Evolutionary conservation across 2,888 invertebrate genomes (phyloP), one percentile per base, ranked within the genome.

Genomic region (Rutpela maculata): DNA sequence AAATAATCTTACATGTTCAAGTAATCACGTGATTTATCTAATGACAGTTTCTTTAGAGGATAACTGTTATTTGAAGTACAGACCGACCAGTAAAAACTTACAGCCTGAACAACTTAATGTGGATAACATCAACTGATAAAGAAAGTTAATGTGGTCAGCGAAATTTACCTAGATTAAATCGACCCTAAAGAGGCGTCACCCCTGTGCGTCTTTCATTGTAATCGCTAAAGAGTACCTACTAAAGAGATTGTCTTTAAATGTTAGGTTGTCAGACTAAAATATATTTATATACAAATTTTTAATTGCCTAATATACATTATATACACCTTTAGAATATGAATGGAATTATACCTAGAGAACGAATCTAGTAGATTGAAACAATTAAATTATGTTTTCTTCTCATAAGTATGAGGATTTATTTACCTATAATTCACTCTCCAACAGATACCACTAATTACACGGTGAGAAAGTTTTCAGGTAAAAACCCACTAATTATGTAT

Each of bases 81-180:
- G 50, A n/a, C 50, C n/a, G 15, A 6, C 50, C n/a, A 12, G 5
- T n/a, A 50, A 50, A 50, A 50, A 50, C 50, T n/a, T 50, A 3
- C 50, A 50, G 15, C 15, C 50, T n/a, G 50, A 50, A 50, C 50
- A 50, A n/a, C 50, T 50, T 50, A n/a, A 43, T 43, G 43, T 43
- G 43, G 12, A 43, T 43, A 15, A 43, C 43, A 50, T 50, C 50
- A 50, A n/a, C 50, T 50, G n/a, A 50, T 50, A 50, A 50, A 43
- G 43, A 43, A 12, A 50, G 50, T 17, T 50, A 50, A 50, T 50
- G 50, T n/a, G 50, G 50, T 50, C 50, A 50, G 50, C 50, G 6
- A 50, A 50, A 50, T 50, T 50, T 50, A 50, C 50, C n/a, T 50
- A 50, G n/a, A 50, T 50, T 50, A 50, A 50, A 50, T 50, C 50